phyloP scores from a whole-genome alignment of 2,888 invertebrate species.

The Lasioglossum figueresi region DNA sequence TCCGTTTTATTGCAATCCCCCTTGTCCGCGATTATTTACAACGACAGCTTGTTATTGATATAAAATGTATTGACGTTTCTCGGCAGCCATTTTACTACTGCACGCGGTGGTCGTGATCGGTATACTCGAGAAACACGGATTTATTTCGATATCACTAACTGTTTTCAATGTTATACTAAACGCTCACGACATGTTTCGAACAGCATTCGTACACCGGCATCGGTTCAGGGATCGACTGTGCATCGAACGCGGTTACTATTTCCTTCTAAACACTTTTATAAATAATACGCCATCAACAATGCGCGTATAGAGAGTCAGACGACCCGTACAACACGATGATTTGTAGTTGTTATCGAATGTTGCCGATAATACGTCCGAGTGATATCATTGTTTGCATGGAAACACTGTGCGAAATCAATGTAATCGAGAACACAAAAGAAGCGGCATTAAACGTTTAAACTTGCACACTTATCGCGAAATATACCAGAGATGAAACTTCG shows the following conservation, averaged over 20 bases:
- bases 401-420: neutral
- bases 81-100: slow-evolving; percentile 81
- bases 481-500: neutral
- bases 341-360: neutral
- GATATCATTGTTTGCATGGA: neutral
- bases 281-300: slow-evolving; percentile 41
- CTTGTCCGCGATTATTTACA: slow-evolving; percentile 73
- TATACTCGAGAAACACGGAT: slow-evolving; percentile 19
- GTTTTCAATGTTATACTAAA: slow-evolving; percentile 6
- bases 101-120: slow-evolving; percentile 65
- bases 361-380: neutral
- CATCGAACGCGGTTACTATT: slow-evolving; percentile 2
- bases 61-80: slow-evolving; percentile 82
- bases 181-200: slow-evolving; percentile 20
- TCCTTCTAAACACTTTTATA: slow-evolving; percentile 28
- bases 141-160: slow-evolving; percentile 11
- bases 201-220: neutral
- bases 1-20: slow-evolving; percentile 55
- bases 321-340: neutral
- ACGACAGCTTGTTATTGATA: slow-evolving; percentile 73
- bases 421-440: neutral
- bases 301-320: slow-evolving; percentile 6
- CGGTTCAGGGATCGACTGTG: neutral
- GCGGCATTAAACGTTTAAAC: neutral
- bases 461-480: neutral